A percentile compares a stretch with the other conserved stretches of the same genome.
phyloP scores from a whole-genome alignment of 2,113 vertebrate species.

The Eleginops maclovinus region DNA sequence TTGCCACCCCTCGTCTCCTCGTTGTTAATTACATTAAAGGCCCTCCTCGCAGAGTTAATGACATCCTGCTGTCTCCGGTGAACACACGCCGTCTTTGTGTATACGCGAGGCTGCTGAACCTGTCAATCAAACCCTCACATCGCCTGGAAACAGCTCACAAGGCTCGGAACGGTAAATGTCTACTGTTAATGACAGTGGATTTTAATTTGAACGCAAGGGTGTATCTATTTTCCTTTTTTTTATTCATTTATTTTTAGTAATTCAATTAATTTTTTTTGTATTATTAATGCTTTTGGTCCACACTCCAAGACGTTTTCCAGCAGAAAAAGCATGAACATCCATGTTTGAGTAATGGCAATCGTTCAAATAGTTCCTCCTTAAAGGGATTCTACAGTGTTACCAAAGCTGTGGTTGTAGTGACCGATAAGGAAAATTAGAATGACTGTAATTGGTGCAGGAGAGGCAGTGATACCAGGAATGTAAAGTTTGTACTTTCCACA shows the following conservation, averaged over 20 bases:
- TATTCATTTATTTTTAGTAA: not conserved
- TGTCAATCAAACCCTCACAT: constrained; percentile 32
- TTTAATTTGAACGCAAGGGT: no score
- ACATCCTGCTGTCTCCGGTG: constrained; percentile 60
- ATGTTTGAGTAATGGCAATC: not conserved
- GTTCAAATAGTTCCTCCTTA: not conserved
- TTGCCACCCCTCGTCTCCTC: constrained; percentile 38
- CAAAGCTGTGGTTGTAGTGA: no score
- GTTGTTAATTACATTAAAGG: constrained; percentile 76
- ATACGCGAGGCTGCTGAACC: not conserved
- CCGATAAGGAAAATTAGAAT: no score
- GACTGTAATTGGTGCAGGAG: no score
- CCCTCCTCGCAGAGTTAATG: constrained; percentile 69
- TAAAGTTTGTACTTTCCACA: no score
- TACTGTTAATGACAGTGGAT: no score
- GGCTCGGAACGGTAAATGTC: not conserved
- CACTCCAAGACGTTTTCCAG: no score
- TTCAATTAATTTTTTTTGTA: no score
- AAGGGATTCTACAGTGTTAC: not conserved
- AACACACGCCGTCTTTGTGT: constrained; percentile 30
- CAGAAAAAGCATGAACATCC: no score
- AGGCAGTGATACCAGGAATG: no score
- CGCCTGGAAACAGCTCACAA: not conserved
- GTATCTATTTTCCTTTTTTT: not conserved
- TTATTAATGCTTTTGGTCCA: no score